Evolutionary conservation across 2,797 vertebrate species (phyloP).

Genomic region (Linurgus olivaceus): DNA sequence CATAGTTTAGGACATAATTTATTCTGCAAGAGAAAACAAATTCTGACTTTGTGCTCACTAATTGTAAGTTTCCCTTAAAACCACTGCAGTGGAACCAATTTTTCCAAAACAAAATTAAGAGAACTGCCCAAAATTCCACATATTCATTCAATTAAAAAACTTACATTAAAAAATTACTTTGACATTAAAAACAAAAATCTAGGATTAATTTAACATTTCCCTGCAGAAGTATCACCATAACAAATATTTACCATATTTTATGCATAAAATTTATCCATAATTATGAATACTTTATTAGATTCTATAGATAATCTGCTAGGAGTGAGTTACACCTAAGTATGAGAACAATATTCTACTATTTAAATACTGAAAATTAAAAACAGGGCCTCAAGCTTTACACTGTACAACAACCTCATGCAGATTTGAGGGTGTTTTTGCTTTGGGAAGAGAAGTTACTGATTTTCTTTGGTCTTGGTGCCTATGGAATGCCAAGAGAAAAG

Average conservation of each 20-base stretch:
- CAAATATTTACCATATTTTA: background rate
- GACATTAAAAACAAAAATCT: background rate
- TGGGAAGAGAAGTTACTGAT: background rate
- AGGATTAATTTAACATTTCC: background rate
- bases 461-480: background rate
- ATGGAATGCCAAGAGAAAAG: background rate
- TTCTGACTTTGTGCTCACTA: background rate
- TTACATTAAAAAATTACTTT: background rate
- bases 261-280: background rate
- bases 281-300: background rate
- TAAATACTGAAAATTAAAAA: background rate
- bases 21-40: background rate
- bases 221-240: background rate
- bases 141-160: background rate
- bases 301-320: background rate
- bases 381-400: background rate
- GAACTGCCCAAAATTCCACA: background rate
- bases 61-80: background rate
- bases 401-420: background rate
- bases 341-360: background rate
- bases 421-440: background rate
- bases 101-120: background rate
- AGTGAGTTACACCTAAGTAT: too few species aligned
- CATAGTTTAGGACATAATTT: background rate
- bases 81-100: background rate